Evolutionary conservation across 2,888 invertebrate genomes (phyloP).

Genomic region (Cybosia mesomella): DNA sequence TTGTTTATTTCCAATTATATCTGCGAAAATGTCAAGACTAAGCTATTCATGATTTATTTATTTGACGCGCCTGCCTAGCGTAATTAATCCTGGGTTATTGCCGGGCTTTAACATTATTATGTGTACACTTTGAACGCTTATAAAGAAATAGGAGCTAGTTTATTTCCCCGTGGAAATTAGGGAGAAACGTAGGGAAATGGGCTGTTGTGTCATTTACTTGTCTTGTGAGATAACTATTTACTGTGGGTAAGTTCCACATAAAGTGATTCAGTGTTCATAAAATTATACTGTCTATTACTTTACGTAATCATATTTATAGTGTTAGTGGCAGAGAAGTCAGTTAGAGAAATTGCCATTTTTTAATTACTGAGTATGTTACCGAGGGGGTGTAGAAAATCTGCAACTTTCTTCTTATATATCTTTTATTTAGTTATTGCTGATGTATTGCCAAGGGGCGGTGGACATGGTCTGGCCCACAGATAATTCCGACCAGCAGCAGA

Average conservation of each 20-base stretch:
- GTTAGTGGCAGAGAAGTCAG: not conserved
- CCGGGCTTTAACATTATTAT: slow-evolving; percentile 4
- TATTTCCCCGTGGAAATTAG: slow-evolving; percentile 25
- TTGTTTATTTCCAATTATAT: slow-evolving; percentile 8
- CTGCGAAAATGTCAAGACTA: slow-evolving; percentile 8
- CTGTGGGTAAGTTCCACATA: not conserved
- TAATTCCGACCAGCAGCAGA: not conserved
- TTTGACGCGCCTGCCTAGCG: slow-evolving; percentile 2
- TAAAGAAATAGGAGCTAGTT: slow-evolving; percentile 23
- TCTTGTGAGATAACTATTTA: slow-evolving; percentile 13
- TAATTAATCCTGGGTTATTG: slow-evolving; percentile 15
- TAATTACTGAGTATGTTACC: not conserved
- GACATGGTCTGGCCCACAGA: no score
- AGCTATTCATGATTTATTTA: slow-evolving; percentile 8
- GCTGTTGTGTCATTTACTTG: slow-evolving; percentile 15
- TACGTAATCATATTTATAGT: not conserved
- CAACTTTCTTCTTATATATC: not conserved
- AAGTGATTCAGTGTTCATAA: not conserved
- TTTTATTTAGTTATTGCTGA: not conserved
- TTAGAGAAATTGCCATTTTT: not conserved
- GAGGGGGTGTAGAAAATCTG: not conserved
- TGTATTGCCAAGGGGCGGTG: not conserved
- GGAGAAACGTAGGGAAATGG: slow-evolving; percentile 11
- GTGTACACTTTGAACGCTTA: slow-evolving; percentile 13
- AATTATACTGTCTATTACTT: not conserved